Conservation (phyloP, 2,888 invertebrate species). For the Linyphia triangularis region DNA sequence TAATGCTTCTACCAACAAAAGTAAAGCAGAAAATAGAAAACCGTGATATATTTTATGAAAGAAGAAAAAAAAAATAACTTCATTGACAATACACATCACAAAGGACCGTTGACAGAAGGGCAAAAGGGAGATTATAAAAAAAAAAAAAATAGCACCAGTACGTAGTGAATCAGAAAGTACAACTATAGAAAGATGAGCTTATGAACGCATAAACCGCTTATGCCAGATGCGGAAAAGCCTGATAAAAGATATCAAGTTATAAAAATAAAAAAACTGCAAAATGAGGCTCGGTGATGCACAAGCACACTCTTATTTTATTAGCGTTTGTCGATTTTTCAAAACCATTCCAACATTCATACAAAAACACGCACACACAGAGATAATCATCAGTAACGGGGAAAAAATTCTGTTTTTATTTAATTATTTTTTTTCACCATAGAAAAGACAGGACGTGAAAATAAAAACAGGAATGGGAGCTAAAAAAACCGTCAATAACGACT, state of each 20-base stretch:
- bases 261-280: background rate
- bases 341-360: background rate
- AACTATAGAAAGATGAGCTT: too few relatives aligned
- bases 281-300: slow-evolving; percentile 39
- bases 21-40: background rate
- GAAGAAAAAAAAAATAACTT: background rate
- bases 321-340: background rate
- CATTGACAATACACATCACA: slow-evolving; percentile 1
- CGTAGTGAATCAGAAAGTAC: slow-evolving; percentile 35
- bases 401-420: background rate
- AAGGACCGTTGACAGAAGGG: slow-evolving; percentile 15
- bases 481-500: background rate
- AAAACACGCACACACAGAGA: background rate
- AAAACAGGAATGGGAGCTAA: background rate
- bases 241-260: background rate
- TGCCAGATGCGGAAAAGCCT: slow-evolving; percentile 24
- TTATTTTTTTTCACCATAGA: background rate
- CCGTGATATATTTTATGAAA: background rate
- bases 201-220: slow-evolving; percentile 41
- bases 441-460: background rate
- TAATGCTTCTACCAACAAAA: background rate
- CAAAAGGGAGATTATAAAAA: slow-evolving; percentile 46
- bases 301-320: background rate
- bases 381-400: background rate
- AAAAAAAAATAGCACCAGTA: slow-evolving; percentile 1